Evolutionary conservation across 2,113 vertebrate species (phyloP).

Genomic region (Cavia porcellus): DNA sequence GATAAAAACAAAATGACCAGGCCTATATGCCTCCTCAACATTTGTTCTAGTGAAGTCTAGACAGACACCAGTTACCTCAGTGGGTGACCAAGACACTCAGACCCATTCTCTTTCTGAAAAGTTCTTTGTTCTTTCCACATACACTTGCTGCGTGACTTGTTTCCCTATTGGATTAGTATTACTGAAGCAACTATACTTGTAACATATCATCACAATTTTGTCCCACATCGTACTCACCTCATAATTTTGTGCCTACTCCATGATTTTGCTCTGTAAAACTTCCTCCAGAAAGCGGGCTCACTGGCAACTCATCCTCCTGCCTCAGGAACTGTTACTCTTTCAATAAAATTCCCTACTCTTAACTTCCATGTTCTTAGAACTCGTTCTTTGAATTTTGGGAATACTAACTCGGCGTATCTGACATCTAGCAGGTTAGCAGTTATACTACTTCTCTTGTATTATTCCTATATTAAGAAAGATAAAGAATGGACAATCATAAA

Average conservation of each 20-base stretch:
- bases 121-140: not conserved
- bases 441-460: not conserved
- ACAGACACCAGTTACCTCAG: not conserved
- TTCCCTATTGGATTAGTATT: not conserved
- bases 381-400: not conserved
- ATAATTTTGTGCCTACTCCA: not conserved
- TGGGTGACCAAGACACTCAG: not conserved
- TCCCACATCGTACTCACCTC: not conserved
- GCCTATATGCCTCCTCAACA: not conserved
- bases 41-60: not conserved
- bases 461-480: not conserved
- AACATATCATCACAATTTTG: not conserved
- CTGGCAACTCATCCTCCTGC: not conserved
- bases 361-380: not conserved
- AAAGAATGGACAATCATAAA: not conserved
- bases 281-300: not conserved
- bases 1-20: not conserved
- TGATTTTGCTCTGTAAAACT: not conserved
- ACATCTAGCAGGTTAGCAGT: not conserved
- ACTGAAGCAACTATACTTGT: not conserved
- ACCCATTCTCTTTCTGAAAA: not conserved
- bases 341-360: not conserved
- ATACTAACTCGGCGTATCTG: not conserved
- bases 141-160: not conserved
- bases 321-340: not conserved